Conservation (phyloP, 2,888 invertebrate genomes). For the Xanthia icteritia region DNA sequence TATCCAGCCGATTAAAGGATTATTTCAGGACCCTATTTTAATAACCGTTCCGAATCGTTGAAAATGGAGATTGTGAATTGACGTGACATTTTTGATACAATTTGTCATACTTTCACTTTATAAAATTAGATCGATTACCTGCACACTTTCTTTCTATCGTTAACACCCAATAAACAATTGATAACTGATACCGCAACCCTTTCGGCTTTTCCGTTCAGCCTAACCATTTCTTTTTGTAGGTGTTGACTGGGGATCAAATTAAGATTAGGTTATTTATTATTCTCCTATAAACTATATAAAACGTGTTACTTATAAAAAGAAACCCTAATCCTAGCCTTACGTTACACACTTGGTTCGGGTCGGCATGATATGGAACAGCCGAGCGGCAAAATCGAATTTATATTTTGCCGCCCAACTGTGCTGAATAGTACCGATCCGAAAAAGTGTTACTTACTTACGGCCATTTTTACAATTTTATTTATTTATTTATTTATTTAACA, state of each 20-base stretch:
- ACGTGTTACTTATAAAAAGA: background rate
- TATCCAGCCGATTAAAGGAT: constrained; percentile 24
- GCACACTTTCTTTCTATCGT: background rate
- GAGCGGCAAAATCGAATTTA: no score
- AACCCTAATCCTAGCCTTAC: no score
- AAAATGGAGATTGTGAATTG: background rate
- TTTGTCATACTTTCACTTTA: background rate
- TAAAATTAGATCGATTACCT: background rate
- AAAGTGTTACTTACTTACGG: no score
- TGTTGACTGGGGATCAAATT: background rate
- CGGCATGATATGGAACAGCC: no score
- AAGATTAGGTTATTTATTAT: background rate
- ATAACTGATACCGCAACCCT: background rate
- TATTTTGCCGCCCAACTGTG: no score
- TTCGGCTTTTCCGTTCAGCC: background rate
- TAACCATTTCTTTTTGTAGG: background rate
- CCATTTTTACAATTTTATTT: constrained; percentile 1
- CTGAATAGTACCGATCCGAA: no score
- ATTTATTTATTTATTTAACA: no score
- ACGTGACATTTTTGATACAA: background rate
- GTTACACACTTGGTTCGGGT: no score
- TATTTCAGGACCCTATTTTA: constrained; percentile 10
- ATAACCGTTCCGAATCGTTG: background rate
- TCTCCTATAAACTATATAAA: background rate
- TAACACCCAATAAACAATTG: no score